phyloP scores from a whole-genome alignment of 2,888 invertebrate species.

The Pilophorus perplexus region DNA sequence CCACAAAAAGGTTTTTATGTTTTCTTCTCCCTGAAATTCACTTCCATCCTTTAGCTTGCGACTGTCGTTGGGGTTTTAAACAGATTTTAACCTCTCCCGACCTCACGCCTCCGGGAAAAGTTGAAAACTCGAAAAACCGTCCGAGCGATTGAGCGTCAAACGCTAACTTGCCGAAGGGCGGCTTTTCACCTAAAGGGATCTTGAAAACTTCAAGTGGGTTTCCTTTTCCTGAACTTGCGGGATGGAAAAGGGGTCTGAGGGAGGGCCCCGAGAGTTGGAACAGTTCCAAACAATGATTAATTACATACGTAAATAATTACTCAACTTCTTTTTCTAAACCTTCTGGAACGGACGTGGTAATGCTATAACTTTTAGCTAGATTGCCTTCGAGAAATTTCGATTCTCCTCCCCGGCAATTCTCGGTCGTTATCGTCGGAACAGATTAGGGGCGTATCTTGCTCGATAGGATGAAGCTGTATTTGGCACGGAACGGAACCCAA shows the following conservation, averaged over 20 bases:
- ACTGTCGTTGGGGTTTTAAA: too few relatives aligned
- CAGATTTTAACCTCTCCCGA: too few relatives aligned
- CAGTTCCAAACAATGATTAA: slow-evolving; percentile 38
- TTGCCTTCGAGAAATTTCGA: slow-evolving; percentile 21
- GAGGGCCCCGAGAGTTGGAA: slow-evolving; percentile 34
- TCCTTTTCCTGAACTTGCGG: slow-evolving; percentile 2
- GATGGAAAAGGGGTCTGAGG: neutral
- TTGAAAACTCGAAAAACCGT: too few relatives aligned
- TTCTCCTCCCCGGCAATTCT: neutral
- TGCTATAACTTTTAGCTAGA: slow-evolving; percentile 32
- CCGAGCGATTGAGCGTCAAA: slow-evolving; percentile 8
- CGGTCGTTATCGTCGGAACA: slow-evolving; percentile 9
- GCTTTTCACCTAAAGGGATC: slow-evolving; percentile 10
- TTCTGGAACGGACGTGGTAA: slow-evolving; percentile 33
- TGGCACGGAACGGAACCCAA: too few relatives aligned
- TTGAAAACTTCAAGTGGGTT: slow-evolving; percentile 22
- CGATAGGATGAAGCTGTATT: too few relatives aligned
- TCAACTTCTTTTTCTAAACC: slow-evolving; percentile 36
- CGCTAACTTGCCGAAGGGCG: neutral
- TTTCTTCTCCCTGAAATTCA: too few relatives aligned
- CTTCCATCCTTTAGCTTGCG: too few relatives aligned
- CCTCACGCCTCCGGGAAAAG: too few relatives aligned
- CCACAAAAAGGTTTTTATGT: too few relatives aligned
- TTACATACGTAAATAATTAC: slow-evolving; percentile 38
- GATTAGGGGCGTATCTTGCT: too few relatives aligned